Evolutionary conservation across 2,113 vertebrate species (phyloP), one percentile per base, ranked within the genome.

Genomic region (Paramormyrops kingsleyae): DNA sequence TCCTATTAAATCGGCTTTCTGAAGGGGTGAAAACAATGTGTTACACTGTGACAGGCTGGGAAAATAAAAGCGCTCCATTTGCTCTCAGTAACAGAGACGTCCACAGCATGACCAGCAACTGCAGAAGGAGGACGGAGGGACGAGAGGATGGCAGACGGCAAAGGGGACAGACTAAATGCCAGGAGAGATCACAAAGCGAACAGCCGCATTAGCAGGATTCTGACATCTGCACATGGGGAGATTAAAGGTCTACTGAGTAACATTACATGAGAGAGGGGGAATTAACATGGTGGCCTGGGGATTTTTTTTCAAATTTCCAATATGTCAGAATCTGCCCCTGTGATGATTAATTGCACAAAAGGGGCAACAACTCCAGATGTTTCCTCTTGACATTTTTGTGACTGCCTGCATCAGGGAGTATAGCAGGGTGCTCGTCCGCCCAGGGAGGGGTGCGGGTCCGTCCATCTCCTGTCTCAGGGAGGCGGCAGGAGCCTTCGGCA

Each of bases 211-310:
- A 50, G 83, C 9, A 49, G 83, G 47, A 47, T n/a, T 17, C 70
- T 5, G 5, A 19, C 70, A 77, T 77, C 70, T 77, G 70, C 70
- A 17, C 70, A 77, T 15, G 27, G 46, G 39, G 85, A 85, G 62
- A 89, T 53, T 42, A 74, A 70, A 56, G 89, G 89, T 74, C 90
- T 88, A n/a, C 27, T 2, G 74, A 35, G 90, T 84, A 88, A 88
- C 88, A 88, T 90, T 50, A 88, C 77, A 90, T 47, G 52, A 90
- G 89, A 56, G 47, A 87, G 80, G 50, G 87, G 66, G 35, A 88
- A 90, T 90, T 77, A 90, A 83, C 85, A 89, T 56, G 31, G 88
- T 1, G 2, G 35, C 88, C 70, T 50, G 47, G 13, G 2, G 31
- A 13, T 31, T 21, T 47, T n/a, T n/a, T n/a, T n/a, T n/a, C n/a